These are phyloP conservation scores for Cherax destructor DNA, from an alignment of 1,140 invertebrate genomes.

Conservation along the genomic window DNA sequence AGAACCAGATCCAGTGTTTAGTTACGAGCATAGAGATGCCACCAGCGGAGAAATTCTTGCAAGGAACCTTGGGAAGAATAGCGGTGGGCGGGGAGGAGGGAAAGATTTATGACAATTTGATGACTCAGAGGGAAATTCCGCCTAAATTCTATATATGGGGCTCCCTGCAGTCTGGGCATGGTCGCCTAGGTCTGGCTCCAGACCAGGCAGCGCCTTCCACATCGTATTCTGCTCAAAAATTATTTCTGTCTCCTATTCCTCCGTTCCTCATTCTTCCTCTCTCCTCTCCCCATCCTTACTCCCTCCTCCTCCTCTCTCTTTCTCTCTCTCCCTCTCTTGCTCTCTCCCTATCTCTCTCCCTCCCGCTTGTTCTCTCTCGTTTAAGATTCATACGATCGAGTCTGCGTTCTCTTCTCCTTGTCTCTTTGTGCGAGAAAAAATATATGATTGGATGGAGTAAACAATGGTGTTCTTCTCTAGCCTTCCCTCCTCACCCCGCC, in stretches of 20 bases:
- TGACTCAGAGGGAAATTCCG: neutral
- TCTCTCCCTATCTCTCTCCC: neutral
- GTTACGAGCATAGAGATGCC: too few species aligned
- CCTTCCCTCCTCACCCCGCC: too few species aligned
- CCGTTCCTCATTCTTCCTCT: neutral
- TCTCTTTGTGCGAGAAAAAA: too few species aligned
- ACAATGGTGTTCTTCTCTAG: too few species aligned
- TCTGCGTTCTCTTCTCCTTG: too few species aligned
- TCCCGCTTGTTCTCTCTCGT: neutral
- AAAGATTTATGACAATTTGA: neutral
- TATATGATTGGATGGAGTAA: too few species aligned
- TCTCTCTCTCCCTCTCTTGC: too few species aligned
- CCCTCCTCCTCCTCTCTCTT: neutral
- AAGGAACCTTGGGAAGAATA: neutral
- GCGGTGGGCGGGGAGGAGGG: neutral
- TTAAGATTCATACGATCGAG: too few species aligned
- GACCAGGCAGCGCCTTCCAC: too few species aligned
- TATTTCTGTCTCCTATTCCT: too few species aligned
- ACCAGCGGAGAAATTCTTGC: neutral
- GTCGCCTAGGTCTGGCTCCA: neutral
- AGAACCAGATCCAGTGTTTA: too few species aligned
- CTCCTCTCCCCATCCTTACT: neutral
- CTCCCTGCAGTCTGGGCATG: neutral
- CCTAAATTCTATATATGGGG: constrained; percentile 6
- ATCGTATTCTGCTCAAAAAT: too few species aligned